A percentile compares a stretch with the other conserved stretches of the same genome.
These are phyloP conservation scores for Neoscelio sp. DNA, from an alignment of 2,888 invertebrate genomes.

Conservation along the genomic window DNA sequence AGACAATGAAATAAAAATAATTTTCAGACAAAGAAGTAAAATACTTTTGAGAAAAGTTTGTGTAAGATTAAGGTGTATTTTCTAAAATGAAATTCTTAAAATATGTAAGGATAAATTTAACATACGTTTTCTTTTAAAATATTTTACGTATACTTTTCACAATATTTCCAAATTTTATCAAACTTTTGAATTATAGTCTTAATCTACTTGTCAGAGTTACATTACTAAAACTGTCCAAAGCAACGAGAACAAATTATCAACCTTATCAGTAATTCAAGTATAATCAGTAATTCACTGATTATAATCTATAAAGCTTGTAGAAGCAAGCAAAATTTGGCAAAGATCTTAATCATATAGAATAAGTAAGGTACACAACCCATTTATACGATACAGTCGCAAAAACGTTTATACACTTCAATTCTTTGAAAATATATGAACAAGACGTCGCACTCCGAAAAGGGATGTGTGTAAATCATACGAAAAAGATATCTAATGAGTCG, in stretches of 20 bases:
- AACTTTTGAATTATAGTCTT: too few relatives aligned
- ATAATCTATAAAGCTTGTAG: constrained; percentile 6
- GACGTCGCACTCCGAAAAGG: constrained; percentile 34
- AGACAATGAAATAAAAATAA: too few relatives aligned
- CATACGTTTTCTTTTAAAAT: too few relatives aligned
- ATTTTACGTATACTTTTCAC: too few relatives aligned
- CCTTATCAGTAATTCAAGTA: neutral
- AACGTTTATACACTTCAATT: constrained; percentile 47
- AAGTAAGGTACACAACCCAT: constrained; percentile 16
- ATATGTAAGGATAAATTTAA: neutral
- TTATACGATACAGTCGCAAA: constrained; percentile 19
- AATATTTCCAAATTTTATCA: too few relatives aligned
- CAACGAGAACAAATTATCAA: neutral
- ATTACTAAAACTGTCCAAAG: too few relatives aligned
- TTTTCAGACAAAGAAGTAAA: neutral
- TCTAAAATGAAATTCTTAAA: neutral
- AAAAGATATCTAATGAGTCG: constrained; percentile 59
- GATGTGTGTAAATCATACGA: constrained; percentile 45
- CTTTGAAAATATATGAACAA: constrained; percentile 54
- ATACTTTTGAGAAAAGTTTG: constrained; percentile 3
- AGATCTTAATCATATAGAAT: constrained; percentile 30
- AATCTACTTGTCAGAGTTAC: too few relatives aligned
- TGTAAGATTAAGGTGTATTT: neutral
- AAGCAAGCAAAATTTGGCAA: constrained; percentile 24
- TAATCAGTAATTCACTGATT: constrained; percentile 10